phyloP scores from a whole-genome alignment of 2,113 vertebrate species.

The Orthonyx spaldingii region DNA sequence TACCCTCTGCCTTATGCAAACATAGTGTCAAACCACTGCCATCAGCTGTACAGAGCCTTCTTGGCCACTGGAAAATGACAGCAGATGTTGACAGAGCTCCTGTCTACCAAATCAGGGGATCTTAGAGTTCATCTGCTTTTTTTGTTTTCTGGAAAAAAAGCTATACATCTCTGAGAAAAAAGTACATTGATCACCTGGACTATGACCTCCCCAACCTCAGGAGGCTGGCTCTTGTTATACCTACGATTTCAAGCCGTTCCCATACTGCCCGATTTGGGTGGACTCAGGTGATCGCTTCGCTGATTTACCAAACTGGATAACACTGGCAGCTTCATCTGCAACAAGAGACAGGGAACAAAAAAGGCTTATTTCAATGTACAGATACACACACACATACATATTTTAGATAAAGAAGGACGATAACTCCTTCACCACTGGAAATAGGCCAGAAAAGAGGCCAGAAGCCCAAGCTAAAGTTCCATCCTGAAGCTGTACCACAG shows the following conservation, averaged over 20 bases:
- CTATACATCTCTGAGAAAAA: not conserved
- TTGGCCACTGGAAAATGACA: not conserved
- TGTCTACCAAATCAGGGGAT: not conserved
- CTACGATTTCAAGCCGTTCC: constrained; percentile 98
- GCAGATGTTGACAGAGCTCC: not conserved
- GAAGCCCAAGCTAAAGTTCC: not conserved
- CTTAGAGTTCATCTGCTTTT: not conserved
- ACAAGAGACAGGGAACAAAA: not conserved
- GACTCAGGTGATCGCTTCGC: constrained; percentile 93
- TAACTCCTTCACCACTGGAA: not conserved
- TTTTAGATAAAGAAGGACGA: not conserved
- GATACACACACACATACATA: not conserved
- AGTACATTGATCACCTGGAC: not conserved
- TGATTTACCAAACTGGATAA: constrained; percentile 98
- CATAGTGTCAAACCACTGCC: not conserved
- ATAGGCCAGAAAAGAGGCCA: not conserved
- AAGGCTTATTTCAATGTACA: not conserved
- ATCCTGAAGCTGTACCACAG: not conserved
- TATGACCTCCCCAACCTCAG: not conserved
- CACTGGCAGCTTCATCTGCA: constrained; percentile 91
- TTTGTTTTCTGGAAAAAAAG: not conserved
- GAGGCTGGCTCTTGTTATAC: constrained; percentile 56
- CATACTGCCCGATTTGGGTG: constrained; percentile 96
- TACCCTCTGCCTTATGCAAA: not conserved
- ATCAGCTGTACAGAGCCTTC: not conserved